phyloP scores from a whole-genome alignment of 2,888 invertebrate genomes.

The Caenorhabditis zanzibari region DNA sequence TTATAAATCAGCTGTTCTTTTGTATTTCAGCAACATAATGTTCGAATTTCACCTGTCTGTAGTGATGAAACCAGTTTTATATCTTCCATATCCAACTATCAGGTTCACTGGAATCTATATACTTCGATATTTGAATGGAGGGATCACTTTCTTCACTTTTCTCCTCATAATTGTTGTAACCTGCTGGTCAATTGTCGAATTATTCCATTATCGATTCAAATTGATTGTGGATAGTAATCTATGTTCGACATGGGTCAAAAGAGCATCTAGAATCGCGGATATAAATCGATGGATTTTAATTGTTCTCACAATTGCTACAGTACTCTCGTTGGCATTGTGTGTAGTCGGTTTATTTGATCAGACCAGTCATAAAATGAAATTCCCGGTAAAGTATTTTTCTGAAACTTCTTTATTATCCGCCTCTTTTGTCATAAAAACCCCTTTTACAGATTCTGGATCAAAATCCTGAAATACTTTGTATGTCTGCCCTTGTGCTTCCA shows the following conservation, averaged over 20 bases:
- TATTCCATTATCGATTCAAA: constrained; percentile 60
- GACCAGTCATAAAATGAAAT: constrained; percentile 33
- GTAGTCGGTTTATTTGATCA: constrained; percentile 55
- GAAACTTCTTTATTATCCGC: too few species aligned
- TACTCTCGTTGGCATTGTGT: constrained; percentile 6
- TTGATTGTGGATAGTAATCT: constrained; percentile 33
- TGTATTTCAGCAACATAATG: constrained; percentile 42
- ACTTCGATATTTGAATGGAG: constrained; percentile 41
- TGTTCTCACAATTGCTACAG: not conserved
- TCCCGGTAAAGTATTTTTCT: constrained; percentile 12
- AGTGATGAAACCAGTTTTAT: constrained; percentile 47
- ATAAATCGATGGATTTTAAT: constrained; percentile 3
- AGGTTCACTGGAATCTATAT: constrained; percentile 37
- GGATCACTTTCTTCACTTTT: constrained; percentile 45
- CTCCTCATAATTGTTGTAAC: constrained; percentile 44
- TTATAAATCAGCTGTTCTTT: not conserved
- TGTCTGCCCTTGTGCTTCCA: constrained; percentile 40
- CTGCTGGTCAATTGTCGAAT: constrained; percentile 49
- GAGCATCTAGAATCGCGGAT: not conserved
- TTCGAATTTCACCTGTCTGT: constrained; percentile 52
- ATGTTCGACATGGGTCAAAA: constrained; percentile 32
- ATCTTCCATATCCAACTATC: constrained; percentile 41
- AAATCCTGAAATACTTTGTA: constrained; percentile 50
- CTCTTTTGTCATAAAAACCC: too few species aligned
- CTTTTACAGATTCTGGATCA: constrained; percentile 31